A percentile compares a stretch with the other conserved stretches of the same genome.
phyloP scores from a whole-genome alignment of 2,888 invertebrate genomes.

The Drosophila demipolita region DNA sequence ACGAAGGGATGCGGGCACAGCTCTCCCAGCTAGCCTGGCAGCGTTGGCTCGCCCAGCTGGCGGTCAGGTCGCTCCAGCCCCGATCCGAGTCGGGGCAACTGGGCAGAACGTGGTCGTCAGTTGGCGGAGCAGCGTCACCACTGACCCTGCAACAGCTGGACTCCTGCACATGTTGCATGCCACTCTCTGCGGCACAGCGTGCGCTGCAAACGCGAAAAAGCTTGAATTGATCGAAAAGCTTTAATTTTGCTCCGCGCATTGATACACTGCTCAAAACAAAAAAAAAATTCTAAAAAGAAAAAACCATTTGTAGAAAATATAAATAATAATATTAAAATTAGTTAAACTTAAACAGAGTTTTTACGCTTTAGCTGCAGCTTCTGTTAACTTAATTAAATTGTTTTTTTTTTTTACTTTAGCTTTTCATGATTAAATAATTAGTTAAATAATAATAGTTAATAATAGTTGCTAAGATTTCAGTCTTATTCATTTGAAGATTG shows the following conservation, averaged over 20 bases:
- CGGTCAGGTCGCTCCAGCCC: background rate
- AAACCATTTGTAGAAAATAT: background rate
- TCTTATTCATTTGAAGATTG: background rate
- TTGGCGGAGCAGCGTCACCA: background rate
- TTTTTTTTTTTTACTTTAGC: background rate
- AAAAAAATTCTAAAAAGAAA: background rate
- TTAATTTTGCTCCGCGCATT: no score
- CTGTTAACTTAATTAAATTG: background rate
- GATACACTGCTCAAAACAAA: background rate
- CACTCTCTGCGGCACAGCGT: slow-evolving; percentile 44
- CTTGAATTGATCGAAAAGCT: slow-evolving; percentile 1
- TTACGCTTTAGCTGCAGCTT: background rate
- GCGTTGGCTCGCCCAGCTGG: slow-evolving; percentile 42
- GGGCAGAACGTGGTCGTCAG: background rate
- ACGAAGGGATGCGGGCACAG: slow-evolving; percentile 30
- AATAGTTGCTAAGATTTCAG: background rate
- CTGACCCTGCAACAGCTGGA: background rate
- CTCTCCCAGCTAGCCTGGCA: slow-evolving; percentile 48
- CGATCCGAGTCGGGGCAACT: background rate
- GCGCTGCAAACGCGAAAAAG: slow-evolving; percentile 27
- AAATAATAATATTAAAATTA: background rate
- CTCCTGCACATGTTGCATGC: slow-evolving; percentile 32
- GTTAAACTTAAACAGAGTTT: background rate
- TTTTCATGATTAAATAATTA: background rate
- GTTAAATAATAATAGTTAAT: no score